Conservation (phyloP, 2,888 invertebrate genomes). For the Lypha dubia region DNA sequence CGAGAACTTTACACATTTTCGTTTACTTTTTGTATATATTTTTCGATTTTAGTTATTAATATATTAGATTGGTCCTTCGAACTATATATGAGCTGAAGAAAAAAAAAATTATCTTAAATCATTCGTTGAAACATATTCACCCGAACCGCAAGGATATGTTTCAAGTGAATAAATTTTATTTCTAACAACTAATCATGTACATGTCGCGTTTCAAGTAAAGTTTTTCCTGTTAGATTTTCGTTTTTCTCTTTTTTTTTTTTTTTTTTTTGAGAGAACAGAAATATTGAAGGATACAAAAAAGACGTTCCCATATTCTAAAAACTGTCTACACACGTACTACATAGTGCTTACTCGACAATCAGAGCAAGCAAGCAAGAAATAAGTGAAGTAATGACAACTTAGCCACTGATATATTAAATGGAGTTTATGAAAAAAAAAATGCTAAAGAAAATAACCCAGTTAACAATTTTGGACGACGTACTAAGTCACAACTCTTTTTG, state of each 20-base stretch:
- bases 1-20: too few relatives aligned
- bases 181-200: conserved; percentile 67
- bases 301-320: conserved; percentile 5
- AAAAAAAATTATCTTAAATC: background rate
- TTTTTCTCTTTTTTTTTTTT: background rate
- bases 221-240: conserved; percentile 32
- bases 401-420: conserved; percentile 28
- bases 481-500: background rate
- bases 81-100: too few relatives aligned
- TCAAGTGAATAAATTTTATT: conserved; percentile 33
- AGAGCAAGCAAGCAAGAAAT: conserved; percentile 35
- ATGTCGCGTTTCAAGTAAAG: conserved; percentile 59
- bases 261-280: background rate
- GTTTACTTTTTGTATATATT: background rate
- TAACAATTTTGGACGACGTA: background rate
- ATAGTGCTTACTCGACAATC: conserved; percentile 52
- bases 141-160: background rate
- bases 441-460: background rate
- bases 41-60: too few relatives aligned
- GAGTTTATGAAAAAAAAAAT: conserved; percentile 17
- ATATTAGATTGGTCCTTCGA: too few relatives aligned
- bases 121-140: background rate
- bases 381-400: conserved; percentile 14
- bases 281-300: background rate
- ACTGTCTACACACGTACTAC: conserved; percentile 51